Base-by-base conservation (phyloP, 2,888 invertebrate genomes). In the Cheilosia urbana region DNA sequence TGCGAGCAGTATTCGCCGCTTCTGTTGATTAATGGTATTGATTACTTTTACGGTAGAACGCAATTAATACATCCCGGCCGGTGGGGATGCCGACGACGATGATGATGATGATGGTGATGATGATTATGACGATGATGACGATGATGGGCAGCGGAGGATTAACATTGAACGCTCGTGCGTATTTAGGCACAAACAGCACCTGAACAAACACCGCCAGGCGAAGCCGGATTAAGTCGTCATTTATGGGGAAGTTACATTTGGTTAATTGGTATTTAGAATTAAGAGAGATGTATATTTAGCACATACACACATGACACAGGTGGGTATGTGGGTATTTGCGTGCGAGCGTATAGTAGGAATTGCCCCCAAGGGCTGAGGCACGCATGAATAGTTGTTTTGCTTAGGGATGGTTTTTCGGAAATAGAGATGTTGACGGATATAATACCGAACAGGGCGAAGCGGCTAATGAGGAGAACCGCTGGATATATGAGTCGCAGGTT, bases 21-120 rank as follows among this genome's bases (percentile, higher is more conserved):
- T 79, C 65, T 79, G 78, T 65, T 79, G 78, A 79, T 79, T 79
- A 79, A 79, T 79, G 71, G 72, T 72, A 79, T 79, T 79, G 71
- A 79, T 79, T 79, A 71, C 78, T 65, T 79, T 79, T 72, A 51
- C 49, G 63, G 58, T 2, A 15, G 78, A 65, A 63, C 71, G 71
- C 63, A 72, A 72, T 71, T 63, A 79, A 72, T 79, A 34, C 55
- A 45, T 68, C 60, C 68, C 45, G 45, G 45, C 68, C 34, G 45
- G 17, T 27, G 60, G 68, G 53, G 27, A 63, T 57, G 40, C n/a
- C 37, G 37, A 17, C 45, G 66, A 19, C 11, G n/a, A n/a, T 3
- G 49, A 19, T 13, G 17, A 11, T 2, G 49, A 37, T 30, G 40
- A 27, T 53, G 65, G 17, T 57, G 65, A 63, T 75, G 63, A 24